These are phyloP conservation scores for Rhea americana DNA, from an alignment of 2,113 vertebrate genomes.

Conservation along the genomic window DNA sequence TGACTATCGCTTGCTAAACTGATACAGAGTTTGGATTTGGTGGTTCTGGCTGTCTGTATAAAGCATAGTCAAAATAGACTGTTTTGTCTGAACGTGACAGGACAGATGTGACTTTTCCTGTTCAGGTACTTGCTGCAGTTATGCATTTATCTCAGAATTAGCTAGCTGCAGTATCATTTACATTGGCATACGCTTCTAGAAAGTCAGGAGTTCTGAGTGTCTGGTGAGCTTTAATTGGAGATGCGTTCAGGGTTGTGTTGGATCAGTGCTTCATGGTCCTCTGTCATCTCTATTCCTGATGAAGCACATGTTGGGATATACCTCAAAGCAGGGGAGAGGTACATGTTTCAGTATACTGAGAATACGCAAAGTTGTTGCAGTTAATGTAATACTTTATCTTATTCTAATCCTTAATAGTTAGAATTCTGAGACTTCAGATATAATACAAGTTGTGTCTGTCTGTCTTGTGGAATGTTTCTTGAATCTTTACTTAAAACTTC, in stretches of 20 bases:
- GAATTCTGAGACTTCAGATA: background rate
- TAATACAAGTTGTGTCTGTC: background rate
- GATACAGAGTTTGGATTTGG: background rate
- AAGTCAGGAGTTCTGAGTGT: background rate
- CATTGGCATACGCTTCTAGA: rapidly evolving
- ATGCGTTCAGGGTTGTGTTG: background rate
- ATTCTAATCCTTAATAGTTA: background rate
- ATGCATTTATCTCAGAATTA: rapidly evolving
- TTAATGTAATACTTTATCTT: background rate
- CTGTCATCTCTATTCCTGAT: background rate
- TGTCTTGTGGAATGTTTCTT: background rate
- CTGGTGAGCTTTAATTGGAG: background rate
- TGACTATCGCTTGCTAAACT: background rate
- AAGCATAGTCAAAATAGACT: background rate
- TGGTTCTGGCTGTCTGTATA: background rate
- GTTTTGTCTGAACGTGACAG: background rate
- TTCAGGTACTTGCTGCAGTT: background rate
- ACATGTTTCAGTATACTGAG: background rate
- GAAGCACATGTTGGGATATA: background rate
- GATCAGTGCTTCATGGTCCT: background rate
- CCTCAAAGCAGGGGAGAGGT: background rate
- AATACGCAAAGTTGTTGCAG: background rate
- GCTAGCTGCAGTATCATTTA: background rate
- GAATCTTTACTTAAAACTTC: background rate
- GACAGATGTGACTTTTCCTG: background rate